These are phyloP conservation scores for Diuraphis noxia DNA, from an alignment of 1,140 invertebrate genomes.

Conservation along the genomic window DNA sequence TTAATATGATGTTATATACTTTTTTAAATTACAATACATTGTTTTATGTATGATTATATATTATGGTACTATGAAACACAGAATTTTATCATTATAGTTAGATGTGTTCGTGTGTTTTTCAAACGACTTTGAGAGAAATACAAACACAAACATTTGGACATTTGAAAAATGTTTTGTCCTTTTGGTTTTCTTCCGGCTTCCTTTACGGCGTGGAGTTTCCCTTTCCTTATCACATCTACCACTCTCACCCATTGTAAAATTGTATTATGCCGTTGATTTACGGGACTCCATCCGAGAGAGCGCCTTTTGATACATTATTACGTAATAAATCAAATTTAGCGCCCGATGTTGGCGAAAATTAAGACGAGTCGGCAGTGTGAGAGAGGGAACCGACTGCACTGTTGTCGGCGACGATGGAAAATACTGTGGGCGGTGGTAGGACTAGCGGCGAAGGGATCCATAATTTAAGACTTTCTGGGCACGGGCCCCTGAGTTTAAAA, in stretches of 20 bases:
- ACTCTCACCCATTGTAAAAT: background rate
- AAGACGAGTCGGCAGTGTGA: slow-evolving; percentile 43
- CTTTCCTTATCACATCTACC: background rate
- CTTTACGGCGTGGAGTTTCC: background rate
- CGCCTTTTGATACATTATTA: slow-evolving; percentile 52
- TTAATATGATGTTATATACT: background rate
- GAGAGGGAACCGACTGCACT: background rate
- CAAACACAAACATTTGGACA: background rate
- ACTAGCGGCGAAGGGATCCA: slow-evolving; percentile 13
- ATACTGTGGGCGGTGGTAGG: background rate
- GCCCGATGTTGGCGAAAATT: slow-evolving; percentile 53
- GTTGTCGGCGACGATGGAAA: background rate
- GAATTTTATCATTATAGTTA: background rate
- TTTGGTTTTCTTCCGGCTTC: slow-evolving; percentile 4
- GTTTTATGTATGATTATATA: too few relatives aligned
- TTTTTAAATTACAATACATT: background rate
- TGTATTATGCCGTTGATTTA: slow-evolving; percentile 51
- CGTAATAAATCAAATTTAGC: slow-evolving; percentile 53
- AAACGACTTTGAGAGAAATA: background rate
- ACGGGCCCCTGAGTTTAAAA: slow-evolving; percentile 48
- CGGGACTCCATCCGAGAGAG: slow-evolving; percentile 36
- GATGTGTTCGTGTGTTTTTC: background rate
- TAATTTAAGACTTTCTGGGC: slow-evolving; percentile 54
- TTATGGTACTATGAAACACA: background rate
- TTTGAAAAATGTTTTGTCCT: background rate